Conservation (phyloP, 1,140 invertebrate species). For the Conopomorpha cramerella region DNA sequence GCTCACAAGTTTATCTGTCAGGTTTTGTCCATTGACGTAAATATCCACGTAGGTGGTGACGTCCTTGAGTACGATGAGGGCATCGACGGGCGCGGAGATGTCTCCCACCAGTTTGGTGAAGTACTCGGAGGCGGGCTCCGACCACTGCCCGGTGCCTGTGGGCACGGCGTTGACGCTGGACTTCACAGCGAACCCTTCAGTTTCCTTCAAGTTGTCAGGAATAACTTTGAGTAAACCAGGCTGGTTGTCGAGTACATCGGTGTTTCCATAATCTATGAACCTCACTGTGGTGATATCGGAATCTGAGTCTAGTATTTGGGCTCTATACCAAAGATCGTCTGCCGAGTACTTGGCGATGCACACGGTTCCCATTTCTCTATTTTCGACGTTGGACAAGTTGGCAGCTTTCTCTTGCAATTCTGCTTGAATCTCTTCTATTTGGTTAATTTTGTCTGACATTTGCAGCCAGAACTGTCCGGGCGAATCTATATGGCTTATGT, state of each 20-base stretch:
- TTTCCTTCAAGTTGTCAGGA: slow-evolving; percentile 53
- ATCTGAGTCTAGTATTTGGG: slow-evolving; percentile 74
- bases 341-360: slow-evolving; percentile 76
- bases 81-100: slow-evolving; percentile 46
- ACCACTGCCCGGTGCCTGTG: slow-evolving; percentile 68
- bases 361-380: slow-evolving; percentile 64
- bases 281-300: slow-evolving; percentile 72
- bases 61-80: slow-evolving; percentile 62
- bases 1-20: slow-evolving; percentile 63
- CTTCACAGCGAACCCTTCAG: slow-evolving; percentile 64
- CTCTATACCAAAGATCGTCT: slow-evolving; percentile 80
- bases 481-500: slow-evolving; percentile 66
- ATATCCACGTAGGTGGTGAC: slow-evolving; percentile 68
- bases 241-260: slow-evolving; percentile 68
- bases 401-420: slow-evolving; percentile 63
- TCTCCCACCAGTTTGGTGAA: slow-evolving; percentile 60
- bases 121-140: slow-evolving; percentile 60
- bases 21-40: slow-evolving; percentile 63
- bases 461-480: slow-evolving; percentile 73
- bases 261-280: slow-evolving; percentile 85
- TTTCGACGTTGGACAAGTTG: slow-evolving; percentile 53
- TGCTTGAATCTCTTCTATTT: slow-evolving; percentile 62
- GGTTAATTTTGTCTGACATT: slow-evolving; percentile 47
- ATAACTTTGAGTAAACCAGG: slow-evolving; percentile 63
- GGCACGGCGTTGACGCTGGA: slow-evolving; percentile 70